A percentile compares a stretch with the other conserved stretches of the same genome.
phyloP scores from a whole-genome alignment of 92 coral and sea anemone species.

The Actinostola sp. region DNA sequence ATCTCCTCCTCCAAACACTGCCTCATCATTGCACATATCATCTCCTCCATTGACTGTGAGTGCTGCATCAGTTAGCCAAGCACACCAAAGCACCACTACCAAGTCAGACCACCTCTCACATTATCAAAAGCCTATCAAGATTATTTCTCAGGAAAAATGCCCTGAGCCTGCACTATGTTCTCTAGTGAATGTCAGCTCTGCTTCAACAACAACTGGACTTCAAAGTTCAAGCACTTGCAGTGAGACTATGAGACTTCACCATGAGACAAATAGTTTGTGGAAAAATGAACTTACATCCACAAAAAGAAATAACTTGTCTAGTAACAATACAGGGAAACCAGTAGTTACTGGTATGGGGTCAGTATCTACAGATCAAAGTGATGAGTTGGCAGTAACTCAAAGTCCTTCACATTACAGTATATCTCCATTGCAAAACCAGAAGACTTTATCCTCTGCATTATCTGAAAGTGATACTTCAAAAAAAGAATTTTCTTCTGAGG shows the following conservation, averaged over 20 bases:
- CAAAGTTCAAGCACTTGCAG: neutral
- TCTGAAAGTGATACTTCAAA: neutral
- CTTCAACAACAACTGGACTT: too few species aligned
- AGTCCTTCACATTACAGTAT: neutral
- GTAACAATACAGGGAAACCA: neutral
- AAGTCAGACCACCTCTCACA: too few species aligned
- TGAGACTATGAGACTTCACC: neutral
- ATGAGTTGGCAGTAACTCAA: neutral
- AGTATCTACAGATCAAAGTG: constrained; percentile 8
- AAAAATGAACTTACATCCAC: neutral
- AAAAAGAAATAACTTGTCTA: neutral
- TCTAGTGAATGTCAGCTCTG: too few species aligned
- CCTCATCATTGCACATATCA: constrained; percentile 14
- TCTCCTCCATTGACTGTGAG: constrained; percentile 1
- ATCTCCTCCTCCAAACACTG: neutral
- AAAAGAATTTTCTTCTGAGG: neutral
- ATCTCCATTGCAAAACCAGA: constrained; percentile 6
- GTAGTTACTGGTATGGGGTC: neutral
- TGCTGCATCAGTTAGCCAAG: neutral
- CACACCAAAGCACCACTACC: neutral
- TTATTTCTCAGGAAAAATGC: too few species aligned
- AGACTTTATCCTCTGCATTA: neutral
- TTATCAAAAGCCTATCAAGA: too few species aligned
- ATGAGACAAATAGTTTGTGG: neutral
- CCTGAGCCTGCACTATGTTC: too few species aligned